These are phyloP conservation scores for Shargacucullia verbasci DNA, from an alignment of 2,888 invertebrate species.

Conservation along the genomic window DNA sequence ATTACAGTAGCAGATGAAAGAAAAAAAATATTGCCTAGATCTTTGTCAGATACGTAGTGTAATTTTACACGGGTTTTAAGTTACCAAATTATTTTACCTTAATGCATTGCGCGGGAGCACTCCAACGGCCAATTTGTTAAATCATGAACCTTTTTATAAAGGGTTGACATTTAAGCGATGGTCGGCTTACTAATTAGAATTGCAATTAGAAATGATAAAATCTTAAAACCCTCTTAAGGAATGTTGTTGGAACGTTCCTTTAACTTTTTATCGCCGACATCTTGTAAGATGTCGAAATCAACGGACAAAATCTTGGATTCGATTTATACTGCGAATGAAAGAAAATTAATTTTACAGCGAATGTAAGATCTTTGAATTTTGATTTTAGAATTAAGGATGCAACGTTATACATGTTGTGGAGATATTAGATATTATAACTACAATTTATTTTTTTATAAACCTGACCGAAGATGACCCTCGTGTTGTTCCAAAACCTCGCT, in stretches of 20 bases:
- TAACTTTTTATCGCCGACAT: conserved; percentile 38
- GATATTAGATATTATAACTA: conserved; percentile 19
- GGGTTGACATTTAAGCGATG: conserved; percentile 61
- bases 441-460: conserved; percentile 25
- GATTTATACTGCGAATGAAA: conserved; percentile 20
- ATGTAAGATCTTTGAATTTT: conserved; percentile 14
- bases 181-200: conserved; percentile 68
- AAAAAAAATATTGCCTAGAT: conserved; percentile 38
- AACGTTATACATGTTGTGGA: conserved; percentile 1
- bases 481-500: conserved; percentile 44
- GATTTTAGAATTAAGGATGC: neutral
- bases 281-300: conserved; percentile 40
- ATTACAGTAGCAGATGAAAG: conserved; percentile 39
- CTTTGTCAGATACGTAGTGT: conserved; percentile 44
- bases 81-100: conserved; percentile 49
- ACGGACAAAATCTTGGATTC: conserved; percentile 27
- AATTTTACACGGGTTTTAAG: conserved; percentile 40
- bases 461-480: conserved; percentile 43
- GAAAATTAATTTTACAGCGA: conserved; percentile 19
- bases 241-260: conserved; percentile 54
- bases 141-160: conserved; percentile 55
- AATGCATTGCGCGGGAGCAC: conserved; percentile 41
- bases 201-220: conserved; percentile 68
- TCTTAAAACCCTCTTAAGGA: conserved; percentile 55
- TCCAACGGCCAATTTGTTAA: conserved; percentile 58